These are phyloP conservation scores for Morone saxatilis DNA, from an alignment of 2,113 vertebrate genomes.

Conservation along the genomic window DNA sequence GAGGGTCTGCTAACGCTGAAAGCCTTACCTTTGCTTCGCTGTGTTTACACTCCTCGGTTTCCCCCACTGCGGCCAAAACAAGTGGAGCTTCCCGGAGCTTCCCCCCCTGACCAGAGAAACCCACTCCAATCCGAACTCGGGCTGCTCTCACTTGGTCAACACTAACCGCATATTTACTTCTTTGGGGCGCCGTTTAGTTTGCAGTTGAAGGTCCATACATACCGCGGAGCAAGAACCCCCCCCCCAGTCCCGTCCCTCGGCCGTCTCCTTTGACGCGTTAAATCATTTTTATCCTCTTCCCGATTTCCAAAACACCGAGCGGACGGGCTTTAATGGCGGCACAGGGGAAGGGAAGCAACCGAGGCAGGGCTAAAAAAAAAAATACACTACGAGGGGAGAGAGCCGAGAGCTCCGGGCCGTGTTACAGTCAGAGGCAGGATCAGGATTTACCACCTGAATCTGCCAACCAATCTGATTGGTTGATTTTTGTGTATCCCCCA, in stretches of 20 bases:
- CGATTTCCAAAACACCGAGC: conserved; percentile 68
- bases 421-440: conserved; percentile 76
- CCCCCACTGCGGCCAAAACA: conserved; percentile 62
- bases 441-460: conserved; percentile 85
- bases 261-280: conserved; percentile 60
- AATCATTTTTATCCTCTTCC: conserved; percentile 71
- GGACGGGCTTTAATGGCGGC: conserved; percentile 82
- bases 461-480: conserved; percentile 78
- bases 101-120: conserved; percentile 59
- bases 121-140: conserved; percentile 73
- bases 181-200: conserved; percentile 59
- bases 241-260: conserved; percentile 60
- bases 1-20: not conserved
- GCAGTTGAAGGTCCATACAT: conserved; percentile 71
- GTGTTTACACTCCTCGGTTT: conserved; percentile 75
- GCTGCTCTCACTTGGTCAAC: conserved; percentile 71
- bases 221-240: conserved; percentile 55
- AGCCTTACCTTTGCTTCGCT: conserved; percentile 75
- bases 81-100: conserved; percentile 53
- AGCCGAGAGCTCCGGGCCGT: conserved; percentile 64
- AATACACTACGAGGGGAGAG: conserved; percentile 60
- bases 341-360: conserved; percentile 69
- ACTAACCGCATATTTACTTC: conserved; percentile 75
- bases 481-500: conserved; percentile 56
- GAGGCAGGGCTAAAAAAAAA: conserved; percentile 58